Evolutionary conservation across 2,113 vertebrate species (phyloP), one percentile per base, ranked within the genome.

Genomic region (Cettia cetti): DNA sequence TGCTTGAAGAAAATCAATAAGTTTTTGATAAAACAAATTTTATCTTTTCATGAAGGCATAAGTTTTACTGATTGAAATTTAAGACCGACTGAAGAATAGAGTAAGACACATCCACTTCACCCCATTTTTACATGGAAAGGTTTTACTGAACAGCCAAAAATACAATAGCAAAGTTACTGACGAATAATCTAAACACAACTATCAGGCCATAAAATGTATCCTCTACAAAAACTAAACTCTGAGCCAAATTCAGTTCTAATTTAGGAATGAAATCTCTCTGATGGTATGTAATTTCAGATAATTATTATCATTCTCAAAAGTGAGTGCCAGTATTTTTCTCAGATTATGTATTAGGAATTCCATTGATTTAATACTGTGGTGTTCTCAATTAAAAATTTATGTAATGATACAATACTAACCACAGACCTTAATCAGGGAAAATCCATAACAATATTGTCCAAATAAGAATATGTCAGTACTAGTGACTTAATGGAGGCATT

Each of bases 91-190:
- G 85, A 72, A 71, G 57, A 88, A 33, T 15, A 72, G 15, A 82
- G 52, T n/a, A 37, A 49, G 9, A 42, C 7, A 33, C 9, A 40
- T 0, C 2, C 2, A 68, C 37, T 7, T 37, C 27, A 39, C 8
- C 8, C 7, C 22, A 18, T 69, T 64, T 75, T 27, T 24, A 57
- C 9, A 13, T 16, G 26, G 15, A 7, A 83, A 53, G 13, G 10
- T 69, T 64, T 82, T 76, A 53, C 13, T 75, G 66, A 78, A 44
- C 6, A 79, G 26, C 15, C n/a, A 54, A 42, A 47, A 65, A 79
- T 40, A 60, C 14, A 53, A 2, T 39, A 40, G 10, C 15, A 50
- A 0, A 75, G 5, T 69, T 61, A 33, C 4, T 81, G 21, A 39
- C 39, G 45, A 83, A 45, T 81, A 74, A 45, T 23, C 1, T 20